Evolutionary conservation across 2,797 vertebrate genomes (phyloP).

Genomic region (Rhinogobio ventralis): DNA sequence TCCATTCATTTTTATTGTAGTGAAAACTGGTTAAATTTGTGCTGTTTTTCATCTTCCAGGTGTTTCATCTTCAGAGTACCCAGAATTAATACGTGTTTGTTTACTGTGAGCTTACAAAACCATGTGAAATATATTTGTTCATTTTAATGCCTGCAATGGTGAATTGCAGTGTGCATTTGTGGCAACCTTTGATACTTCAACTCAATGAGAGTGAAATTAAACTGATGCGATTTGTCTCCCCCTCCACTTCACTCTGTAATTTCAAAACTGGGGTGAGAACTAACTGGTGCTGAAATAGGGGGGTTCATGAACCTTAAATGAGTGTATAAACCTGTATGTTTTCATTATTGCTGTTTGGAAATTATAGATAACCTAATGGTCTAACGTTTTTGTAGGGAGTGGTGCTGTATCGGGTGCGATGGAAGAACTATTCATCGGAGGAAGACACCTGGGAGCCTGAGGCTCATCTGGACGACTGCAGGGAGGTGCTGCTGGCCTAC

Average conservation of each 20-base stretch:
- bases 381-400: conserved; percentile 79
- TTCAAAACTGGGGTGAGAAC: background rate
- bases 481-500: conserved; percentile 92
- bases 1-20: too few species aligned
- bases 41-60: too few species aligned
- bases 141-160: background rate
- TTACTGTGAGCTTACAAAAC: background rate
- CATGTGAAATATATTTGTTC: background rate
- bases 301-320: background rate
- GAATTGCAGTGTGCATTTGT: background rate
- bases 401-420: conserved; percentile 92
- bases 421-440: conserved; percentile 96
- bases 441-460: conserved; percentile 99
- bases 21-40: too few species aligned
- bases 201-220: background rate
- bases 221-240: background rate
- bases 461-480: conserved; percentile 92
- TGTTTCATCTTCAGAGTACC: too few species aligned
- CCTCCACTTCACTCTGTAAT: background rate
- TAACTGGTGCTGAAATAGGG: background rate
- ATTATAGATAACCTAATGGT: background rate
- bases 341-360: background rate
- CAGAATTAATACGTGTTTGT: background rate
- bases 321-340: background rate
- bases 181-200: background rate